Evolutionary conservation across 92 coral and sea anemone species (phyloP).

Genomic region (Palythoa grandiflora): DNA sequence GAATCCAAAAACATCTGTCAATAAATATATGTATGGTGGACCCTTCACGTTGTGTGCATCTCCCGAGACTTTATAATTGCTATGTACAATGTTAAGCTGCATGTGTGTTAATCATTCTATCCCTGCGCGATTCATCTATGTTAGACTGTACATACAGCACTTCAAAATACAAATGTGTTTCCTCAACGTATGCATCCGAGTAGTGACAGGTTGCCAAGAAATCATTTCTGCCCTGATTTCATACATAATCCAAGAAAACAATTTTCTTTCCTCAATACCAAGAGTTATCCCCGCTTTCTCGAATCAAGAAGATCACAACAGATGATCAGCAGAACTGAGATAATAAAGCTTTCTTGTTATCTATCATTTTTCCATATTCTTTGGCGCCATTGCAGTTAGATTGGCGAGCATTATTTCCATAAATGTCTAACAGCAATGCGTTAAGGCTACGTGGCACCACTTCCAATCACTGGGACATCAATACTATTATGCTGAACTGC

Average conservation of each 20-base stretch:
- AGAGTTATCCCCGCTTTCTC: neutral
- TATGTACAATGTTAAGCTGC: constrained; percentile 13
- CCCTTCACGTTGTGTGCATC: constrained; percentile 13
- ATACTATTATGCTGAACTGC: constrained; percentile 62
- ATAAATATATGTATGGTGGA: constrained; percentile 35
- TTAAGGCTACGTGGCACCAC: constrained; percentile 42
- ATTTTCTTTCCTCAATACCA: neutral
- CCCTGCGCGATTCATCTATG: neutral
- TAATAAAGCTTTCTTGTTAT: neutral
- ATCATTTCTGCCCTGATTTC: neutral
- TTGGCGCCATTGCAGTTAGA: constrained; percentile 1
- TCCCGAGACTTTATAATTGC: constrained; percentile 25
- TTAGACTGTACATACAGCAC: neutral
- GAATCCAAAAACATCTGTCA: constrained; percentile 20
- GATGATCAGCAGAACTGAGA: neutral
- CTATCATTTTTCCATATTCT: neutral
- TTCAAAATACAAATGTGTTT: neutral
- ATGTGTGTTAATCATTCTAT: neutral
- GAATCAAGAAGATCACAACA: neutral
- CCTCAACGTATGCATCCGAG: neutral
- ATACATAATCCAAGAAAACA: neutral
- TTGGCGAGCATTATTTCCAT: neutral
- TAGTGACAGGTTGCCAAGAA: neutral
- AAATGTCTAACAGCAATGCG: neutral
- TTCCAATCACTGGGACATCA: constrained; percentile 59